These are phyloP conservation scores for Xenops minutus DNA, from an alignment of 2,797 vertebrate species.

Conservation along the genomic window DNA sequence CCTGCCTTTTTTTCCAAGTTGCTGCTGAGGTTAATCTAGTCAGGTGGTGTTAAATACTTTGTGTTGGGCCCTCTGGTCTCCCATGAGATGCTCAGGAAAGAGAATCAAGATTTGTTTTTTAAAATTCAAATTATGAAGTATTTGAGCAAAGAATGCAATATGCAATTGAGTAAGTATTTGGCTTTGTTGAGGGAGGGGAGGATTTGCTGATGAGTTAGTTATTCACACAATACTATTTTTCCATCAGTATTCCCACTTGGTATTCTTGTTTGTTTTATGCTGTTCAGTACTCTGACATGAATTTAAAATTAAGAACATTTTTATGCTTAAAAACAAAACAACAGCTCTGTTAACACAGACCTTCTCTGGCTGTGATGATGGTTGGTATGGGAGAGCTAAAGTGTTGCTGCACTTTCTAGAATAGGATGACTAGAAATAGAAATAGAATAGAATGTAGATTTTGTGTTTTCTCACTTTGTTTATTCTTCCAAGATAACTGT, in stretches of 20 bases:
- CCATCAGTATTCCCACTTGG: constrained; percentile 21
- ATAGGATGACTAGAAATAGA: no score
- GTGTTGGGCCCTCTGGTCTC: background rate
- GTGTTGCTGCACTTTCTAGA: background rate
- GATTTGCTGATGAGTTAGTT: constrained; percentile 21
- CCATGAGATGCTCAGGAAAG: background rate
- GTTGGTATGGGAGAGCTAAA: background rate
- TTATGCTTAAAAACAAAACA: background rate
- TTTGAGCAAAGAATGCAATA: constrained; percentile 28
- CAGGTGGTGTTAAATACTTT: background rate
- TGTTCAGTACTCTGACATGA: background rate
- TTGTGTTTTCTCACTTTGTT: background rate
- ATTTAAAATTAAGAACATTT: background rate
- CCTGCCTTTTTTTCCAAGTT: background rate
- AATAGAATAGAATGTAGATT: background rate
- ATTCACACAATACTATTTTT: background rate
- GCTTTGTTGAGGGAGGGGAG: constrained; percentile 17
- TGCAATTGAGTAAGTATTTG: constrained; percentile 46
- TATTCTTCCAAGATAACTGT: background rate
- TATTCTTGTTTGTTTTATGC: constrained; percentile 19
- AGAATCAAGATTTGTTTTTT: background rate
- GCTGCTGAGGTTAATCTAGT: background rate
- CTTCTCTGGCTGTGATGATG: background rate
- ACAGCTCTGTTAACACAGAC: background rate
- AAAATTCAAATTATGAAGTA: background rate